Evolutionary conservation across 2,888 invertebrate species (phyloP).

Genomic region (Amorpha juglandis): DNA sequence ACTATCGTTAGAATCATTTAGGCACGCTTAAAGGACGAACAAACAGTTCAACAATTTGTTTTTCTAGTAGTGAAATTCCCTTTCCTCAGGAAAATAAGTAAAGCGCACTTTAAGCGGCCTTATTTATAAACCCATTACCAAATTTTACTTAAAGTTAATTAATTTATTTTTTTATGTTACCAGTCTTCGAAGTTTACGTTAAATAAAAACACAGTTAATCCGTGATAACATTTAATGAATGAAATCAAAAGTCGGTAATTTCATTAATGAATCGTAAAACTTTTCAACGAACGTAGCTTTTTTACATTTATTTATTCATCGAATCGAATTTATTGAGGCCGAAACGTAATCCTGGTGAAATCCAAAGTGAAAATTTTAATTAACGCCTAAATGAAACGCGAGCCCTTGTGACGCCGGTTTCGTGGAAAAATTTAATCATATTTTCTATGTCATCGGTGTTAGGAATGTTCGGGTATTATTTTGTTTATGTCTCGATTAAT

Average conservation of each 20-base stretch:
- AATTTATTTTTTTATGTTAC: too few relatives aligned
- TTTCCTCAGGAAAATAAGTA: not conserved
- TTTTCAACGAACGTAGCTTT: constrained; percentile 10
- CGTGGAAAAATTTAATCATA: constrained; percentile 4
- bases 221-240: constrained; percentile 17
- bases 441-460: constrained; percentile 3
- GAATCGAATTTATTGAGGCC: constrained; percentile 52
- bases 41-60: too few relatives aligned
- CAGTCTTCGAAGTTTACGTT: not conserved
- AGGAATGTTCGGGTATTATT: not conserved
- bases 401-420: not conserved
- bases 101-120: not conserved
- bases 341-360: constrained; percentile 48
- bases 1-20: too few relatives aligned
- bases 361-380: constrained; percentile 60
- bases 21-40: too few relatives aligned
- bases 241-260: constrained; percentile 18
- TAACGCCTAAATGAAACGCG: constrained; percentile 47
- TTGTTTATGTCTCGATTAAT: not conserved
- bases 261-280: constrained; percentile 18
- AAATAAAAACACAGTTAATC: constrained; percentile 7
- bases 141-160: too few relatives aligned
- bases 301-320: constrained; percentile 38
- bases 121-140: not conserved
- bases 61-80: too few relatives aligned